Conservation (phyloP, 2,113 vertebrate species). For the Dasyornis broadbenti region DNA sequence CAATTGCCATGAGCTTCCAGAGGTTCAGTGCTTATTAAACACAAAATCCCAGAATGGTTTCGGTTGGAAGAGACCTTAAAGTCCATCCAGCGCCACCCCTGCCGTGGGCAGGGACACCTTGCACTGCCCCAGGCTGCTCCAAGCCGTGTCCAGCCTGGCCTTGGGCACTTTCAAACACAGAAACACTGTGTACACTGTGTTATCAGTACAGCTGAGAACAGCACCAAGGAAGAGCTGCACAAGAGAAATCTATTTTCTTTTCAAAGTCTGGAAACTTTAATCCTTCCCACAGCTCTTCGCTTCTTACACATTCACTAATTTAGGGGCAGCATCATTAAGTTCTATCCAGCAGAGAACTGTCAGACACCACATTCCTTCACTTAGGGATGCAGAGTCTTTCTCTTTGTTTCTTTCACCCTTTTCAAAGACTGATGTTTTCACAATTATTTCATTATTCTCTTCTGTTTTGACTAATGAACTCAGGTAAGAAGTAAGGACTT, state of each 20-base stretch:
- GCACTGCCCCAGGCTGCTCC: neutral
- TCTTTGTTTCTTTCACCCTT: neutral
- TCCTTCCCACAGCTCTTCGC: neutral
- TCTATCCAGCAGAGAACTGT: neutral
- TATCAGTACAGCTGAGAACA: neutral
- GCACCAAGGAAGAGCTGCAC: neutral
- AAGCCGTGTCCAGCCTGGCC: accelerated
- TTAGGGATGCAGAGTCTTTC: neutral
- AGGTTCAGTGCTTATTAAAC: neutral
- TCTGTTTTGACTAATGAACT: neutral
- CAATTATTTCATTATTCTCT: neutral
- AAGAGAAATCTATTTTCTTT: neutral
- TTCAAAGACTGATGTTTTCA: neutral
- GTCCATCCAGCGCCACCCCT: neutral
- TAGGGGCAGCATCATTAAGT: neutral
- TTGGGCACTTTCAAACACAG: neutral
- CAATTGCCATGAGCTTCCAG: neutral
- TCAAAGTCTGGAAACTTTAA: neutral
- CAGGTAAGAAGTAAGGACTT: neutral
- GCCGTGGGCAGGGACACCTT: neutral
- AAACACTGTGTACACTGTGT: too few species aligned
- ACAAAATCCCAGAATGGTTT: neutral
- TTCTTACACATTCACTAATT: neutral
- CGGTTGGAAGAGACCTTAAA: neutral
- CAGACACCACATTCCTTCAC: neutral